phyloP scores from a whole-genome alignment of 2,888 invertebrate species.

The Pachliopta kotzebuea region DNA sequence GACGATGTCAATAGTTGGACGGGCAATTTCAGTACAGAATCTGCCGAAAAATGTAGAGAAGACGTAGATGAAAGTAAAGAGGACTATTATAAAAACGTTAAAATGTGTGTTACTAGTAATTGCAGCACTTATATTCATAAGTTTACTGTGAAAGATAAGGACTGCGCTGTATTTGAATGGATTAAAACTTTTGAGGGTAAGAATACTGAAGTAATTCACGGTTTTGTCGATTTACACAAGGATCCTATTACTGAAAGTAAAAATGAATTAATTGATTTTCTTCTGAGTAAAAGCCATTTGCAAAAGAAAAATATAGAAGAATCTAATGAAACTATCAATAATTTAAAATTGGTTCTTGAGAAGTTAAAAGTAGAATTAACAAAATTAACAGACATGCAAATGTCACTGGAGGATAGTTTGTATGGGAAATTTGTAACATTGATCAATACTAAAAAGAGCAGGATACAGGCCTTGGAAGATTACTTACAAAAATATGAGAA shows the following conservation, averaged over 20 bases:
- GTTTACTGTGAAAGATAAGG: conserved; percentile 37
- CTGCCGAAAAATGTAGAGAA: conserved; percentile 43
- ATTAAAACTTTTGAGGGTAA: conserved; percentile 48
- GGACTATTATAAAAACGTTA: conserved; percentile 47
- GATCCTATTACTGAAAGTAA: conserved; percentile 40
- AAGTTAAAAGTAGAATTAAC: conserved; percentile 50
- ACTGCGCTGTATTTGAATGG: conserved; percentile 51
- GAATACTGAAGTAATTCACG: conserved; percentile 44
- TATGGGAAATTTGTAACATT: conserved; percentile 64
- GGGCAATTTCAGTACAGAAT: conserved; percentile 50
- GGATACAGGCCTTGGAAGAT: conserved; percentile 58
- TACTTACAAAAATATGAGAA: conserved; percentile 41
- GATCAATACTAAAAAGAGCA: conserved; percentile 61
- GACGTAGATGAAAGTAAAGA: conserved; percentile 44
- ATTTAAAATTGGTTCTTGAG: conserved; percentile 42
- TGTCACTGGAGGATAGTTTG: conserved; percentile 48
- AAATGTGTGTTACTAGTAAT: conserved; percentile 38
- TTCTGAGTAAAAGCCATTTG: conserved; percentile 49
- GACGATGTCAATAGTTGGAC: conserved; percentile 51
- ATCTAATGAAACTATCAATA: neutral
- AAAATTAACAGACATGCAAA: conserved; percentile 51
- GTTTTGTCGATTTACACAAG: conserved; percentile 44
- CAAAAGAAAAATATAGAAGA: conserved; percentile 35
- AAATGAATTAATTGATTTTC: conserved; percentile 49
- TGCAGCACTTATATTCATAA: conserved; percentile 41